Base-by-base conservation (phyloP, 1,140 invertebrate genomes). In the Hestina assimilis region DNA sequence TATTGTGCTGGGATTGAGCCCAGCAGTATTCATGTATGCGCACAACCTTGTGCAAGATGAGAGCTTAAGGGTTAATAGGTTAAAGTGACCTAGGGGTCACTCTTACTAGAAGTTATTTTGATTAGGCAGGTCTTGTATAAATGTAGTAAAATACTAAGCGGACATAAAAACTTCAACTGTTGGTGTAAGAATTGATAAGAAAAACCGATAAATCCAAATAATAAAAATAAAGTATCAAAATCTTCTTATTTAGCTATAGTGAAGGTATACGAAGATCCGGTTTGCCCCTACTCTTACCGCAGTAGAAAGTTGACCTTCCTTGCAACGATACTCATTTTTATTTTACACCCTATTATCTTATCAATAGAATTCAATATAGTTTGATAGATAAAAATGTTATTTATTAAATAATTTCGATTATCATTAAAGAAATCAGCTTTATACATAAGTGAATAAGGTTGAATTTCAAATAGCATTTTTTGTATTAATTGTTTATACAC, bases 221-320 rank as follows among this genome's bases (percentile, higher is more conserved):
- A 6, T 24, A 52, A 41, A 12, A 29, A 28, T 33, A 50, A 50
- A 78, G 43, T 62, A 75, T 72, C 67, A 72, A 73, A 60, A 61
- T 23, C 2, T 38, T 11, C 45, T 9, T 57, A 50, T 65, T 65
- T 38, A 28, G 31, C 42, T 65, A 69, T 42, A 68, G 60, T 56
- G 58, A 63, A 63, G 57, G 70, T 62, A 61, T 41, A 60, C 54
- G 43, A 23, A 70, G 66, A 80, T 83, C 77, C 77, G 75, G 75
- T 69, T 76, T 20, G 31, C 63, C 55, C 53, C 66, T 69, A 65
- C 69, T 56, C 65, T 55, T 70, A n/a, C 33, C 54, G 57, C 57
- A 40, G 63, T 73, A 80, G 82, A 85, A 85, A 85, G 79, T 76
- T 69, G 68, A 67, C 66, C 65, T 71, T 56, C 51, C 54, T 60